Conservation (phyloP, 37 sponge, comb jelly and placozoan genomes). For the Amphimedon queenslandica region DNA sequence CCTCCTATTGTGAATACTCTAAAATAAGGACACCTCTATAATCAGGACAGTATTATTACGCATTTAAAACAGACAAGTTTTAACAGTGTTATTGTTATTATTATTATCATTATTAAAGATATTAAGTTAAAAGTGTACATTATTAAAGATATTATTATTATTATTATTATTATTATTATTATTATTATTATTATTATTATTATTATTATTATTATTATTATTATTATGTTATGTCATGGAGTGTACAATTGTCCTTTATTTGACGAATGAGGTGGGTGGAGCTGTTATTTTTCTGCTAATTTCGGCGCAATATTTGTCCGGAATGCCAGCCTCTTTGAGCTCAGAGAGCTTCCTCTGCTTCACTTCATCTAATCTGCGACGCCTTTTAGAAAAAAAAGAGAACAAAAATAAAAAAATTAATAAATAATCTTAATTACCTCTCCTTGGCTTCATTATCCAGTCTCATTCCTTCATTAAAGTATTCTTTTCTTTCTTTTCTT, state of each 20-base stretch:
- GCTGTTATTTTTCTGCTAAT: conserved; percentile 89
- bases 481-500: conserved; percentile 62
- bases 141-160: too few species aligned
- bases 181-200: too few species aligned
- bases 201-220: too few species aligned
- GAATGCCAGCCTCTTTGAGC: conserved; percentile 84
- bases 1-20: too few species aligned
- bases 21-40: too few species aligned
- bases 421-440: conserved; percentile 39
- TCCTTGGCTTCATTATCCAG: conserved; percentile 97
- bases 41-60: too few species aligned
- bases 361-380: conserved; percentile 84
- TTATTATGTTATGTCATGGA: too few species aligned
- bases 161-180: too few species aligned
- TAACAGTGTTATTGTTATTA: too few species aligned
- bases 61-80: too few species aligned
- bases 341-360: conserved; percentile 91
- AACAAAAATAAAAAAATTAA: not conserved
- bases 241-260: conserved; percentile 25
- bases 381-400: conserved; percentile 23
- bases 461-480: conserved; percentile 95
- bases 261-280: conserved; percentile 88
- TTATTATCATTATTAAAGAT: too few species aligned
- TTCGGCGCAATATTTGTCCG: conserved; percentile 95
- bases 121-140: too few species aligned